Conservation (phyloP, 2,888 invertebrate genomes). For the Caenorhabditis imperialis region DNA sequence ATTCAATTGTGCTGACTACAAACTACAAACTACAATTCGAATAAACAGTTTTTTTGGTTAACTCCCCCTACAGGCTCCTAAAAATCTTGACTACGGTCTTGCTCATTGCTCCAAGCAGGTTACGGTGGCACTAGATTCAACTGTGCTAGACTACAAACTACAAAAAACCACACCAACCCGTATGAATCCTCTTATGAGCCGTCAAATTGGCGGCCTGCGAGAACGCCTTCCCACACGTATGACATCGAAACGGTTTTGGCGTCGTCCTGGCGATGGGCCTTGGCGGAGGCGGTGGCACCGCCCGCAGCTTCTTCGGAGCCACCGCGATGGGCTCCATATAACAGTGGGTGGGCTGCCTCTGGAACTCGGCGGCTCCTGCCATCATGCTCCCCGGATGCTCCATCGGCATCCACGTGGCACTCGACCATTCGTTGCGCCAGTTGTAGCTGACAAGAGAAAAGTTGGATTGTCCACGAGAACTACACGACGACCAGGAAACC, state of each 20-base stretch:
- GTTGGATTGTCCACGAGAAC: not conserved
- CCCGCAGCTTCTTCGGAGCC: too few relatives aligned
- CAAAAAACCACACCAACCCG: too few relatives aligned
- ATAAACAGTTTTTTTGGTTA: too few relatives aligned
- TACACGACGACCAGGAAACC: not conserved
- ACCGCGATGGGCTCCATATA: not conserved
- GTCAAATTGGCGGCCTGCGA: conserved; percentile 96
- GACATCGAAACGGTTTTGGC: conserved; percentile 59
- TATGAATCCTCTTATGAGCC: conserved; percentile 93
- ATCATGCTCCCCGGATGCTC: not conserved
- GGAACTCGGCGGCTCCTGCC: too few relatives aligned
- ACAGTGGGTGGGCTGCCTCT: not conserved
- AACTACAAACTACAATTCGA: too few relatives aligned
- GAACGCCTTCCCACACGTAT: conserved; percentile 85
- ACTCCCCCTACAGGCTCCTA: too few relatives aligned
- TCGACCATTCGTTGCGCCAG: not conserved
- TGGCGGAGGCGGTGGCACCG: not conserved
- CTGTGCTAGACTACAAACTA: too few relatives aligned
- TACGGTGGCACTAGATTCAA: too few relatives aligned
- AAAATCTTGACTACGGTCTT: too few relatives aligned
- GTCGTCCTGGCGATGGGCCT: conserved; percentile 4
- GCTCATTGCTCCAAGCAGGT: too few relatives aligned
- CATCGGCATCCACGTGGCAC: not conserved
- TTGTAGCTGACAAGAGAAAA: not conserved
- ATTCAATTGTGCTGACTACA: too few relatives aligned